Base-by-base conservation (phyloP, 2,888 invertebrate genomes). In the Neocrepidodera transversa region DNA sequence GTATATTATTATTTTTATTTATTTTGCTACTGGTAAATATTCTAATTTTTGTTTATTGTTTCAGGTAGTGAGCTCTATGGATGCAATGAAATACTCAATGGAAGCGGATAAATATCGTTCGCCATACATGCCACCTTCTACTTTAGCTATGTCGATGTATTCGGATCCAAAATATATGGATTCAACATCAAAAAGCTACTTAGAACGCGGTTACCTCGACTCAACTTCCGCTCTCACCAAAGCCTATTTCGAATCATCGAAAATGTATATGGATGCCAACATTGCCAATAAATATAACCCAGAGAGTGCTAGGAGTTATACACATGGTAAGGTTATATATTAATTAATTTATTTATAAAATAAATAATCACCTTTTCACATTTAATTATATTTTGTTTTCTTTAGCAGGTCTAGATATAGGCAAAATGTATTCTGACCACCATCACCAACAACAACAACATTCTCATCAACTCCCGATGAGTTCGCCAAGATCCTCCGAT, bases 101-200 rank as follows among this genome's bases (percentile, higher is more conserved):
- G 90, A 90, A 67, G 87, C 88, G 0, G 90, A 90, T 70, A 90
- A 90, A 71, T 90, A 90, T 77, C 83, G 90, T 52, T 86, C 87
- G 16, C 82, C 86, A 0, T 90, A 90, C 80, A 87, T 85, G 82
- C 84, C 85, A 1, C 84, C 85, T 1, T 83, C 83, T 35, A 82
- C 83, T n/a, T 76, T 84, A n/a, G 82, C 85, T 59, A 84, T 85
- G 83, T 82, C 88, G 59, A 89, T 89, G 89, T 90, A 90, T 73
- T 85, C 87, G 0, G 89, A 89, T 68, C 87, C 89, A 0, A 89
- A 85, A 72, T 85, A 85, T 76, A 80, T 85, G 75, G 85, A 86
- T 73, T 80, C 83, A 1, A 80, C 83, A 36, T 80, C 84, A 1
- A 84, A 84, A 67, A 81, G 82, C 57, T 84, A 84, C 69, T 76